A percentile compares a stretch with the other conserved stretches of the same genome.
These are phyloP conservation scores for Drosophila littoralis DNA, from an alignment of 1,140 invertebrate genomes.

Conservation along the genomic window DNA sequence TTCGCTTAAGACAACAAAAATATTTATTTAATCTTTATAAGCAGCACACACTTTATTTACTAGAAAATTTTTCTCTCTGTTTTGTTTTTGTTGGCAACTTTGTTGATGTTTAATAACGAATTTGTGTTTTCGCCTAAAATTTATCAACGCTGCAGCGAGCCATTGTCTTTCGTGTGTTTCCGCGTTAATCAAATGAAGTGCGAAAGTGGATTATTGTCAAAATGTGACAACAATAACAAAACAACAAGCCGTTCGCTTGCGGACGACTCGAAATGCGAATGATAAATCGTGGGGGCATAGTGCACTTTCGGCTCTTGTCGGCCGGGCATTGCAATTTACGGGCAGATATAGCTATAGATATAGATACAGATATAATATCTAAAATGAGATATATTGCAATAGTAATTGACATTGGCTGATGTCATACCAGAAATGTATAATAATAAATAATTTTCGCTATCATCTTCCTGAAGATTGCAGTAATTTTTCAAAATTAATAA, in stretches of 20 bases:
- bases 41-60: slow-evolving; percentile 33
- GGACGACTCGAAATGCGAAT: slow-evolving; percentile 23
- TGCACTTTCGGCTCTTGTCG: slow-evolving; percentile 29
- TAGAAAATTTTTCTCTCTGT: not conserved
- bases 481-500: not conserved
- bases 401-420: slow-evolving; percentile 33
- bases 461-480: not conserved
- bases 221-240: slow-evolving; percentile 49
- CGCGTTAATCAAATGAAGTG: slow-evolving; percentile 60
- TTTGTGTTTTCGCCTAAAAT: slow-evolving; percentile 33
- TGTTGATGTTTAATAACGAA: slow-evolving; percentile 51
- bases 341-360: slow-evolving; percentile 6
- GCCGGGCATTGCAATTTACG: slow-evolving; percentile 3
- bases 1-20: slow-evolving; percentile 46
- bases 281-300: slow-evolving; percentile 31
- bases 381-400: slow-evolving; percentile 18
- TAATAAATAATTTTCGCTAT: slow-evolving; percentile 9
- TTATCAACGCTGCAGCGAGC: slow-evolving; percentile 41
- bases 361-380: slow-evolving; percentile 5
- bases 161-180: slow-evolving; percentile 34
- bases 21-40: slow-evolving; percentile 64
- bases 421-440: slow-evolving; percentile 30
- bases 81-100: not conserved
- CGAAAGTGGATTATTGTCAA: slow-evolving; percentile 61
- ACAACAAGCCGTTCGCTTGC: slow-evolving; percentile 15